Evolutionary conservation across 2,888 invertebrate species (phyloP).

Genomic region (Carterocephalus palaemon): DNA sequence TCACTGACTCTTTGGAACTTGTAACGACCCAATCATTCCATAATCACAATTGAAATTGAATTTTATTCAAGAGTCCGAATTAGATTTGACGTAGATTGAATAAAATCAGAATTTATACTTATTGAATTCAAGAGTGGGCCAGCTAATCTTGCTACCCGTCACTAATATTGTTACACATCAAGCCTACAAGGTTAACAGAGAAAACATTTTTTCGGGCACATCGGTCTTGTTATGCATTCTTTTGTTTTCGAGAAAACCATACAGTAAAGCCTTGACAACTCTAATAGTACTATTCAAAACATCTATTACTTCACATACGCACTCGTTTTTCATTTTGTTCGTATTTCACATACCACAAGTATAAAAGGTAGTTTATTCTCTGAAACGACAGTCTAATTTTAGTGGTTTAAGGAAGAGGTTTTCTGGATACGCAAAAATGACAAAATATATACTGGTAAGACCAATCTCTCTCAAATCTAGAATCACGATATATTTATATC

Average conservation of each 20-base stretch:
- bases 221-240: constrained; percentile 59
- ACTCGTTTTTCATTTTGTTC: constrained; percentile 45
- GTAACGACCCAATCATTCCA: too few species aligned
- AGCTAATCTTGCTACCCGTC: neutral
- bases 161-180: neutral
- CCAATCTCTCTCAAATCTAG: too few species aligned
- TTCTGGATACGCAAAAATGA: constrained; percentile 2
- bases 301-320: constrained; percentile 50
- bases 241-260: constrained; percentile 60
- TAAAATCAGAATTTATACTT: too few species aligned
- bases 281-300: constrained; percentile 41
- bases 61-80: too few species aligned
- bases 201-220: constrained; percentile 14
- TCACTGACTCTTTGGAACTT: too few species aligned
- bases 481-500: too few species aligned
- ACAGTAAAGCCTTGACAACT: constrained; percentile 57
- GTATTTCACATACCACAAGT: constrained; percentile 49
- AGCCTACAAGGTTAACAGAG: constrained; percentile 12
- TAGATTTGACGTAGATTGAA: too few species aligned
- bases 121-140: too few species aligned
- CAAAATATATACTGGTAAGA: constrained; percentile 29
- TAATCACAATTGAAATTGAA: too few species aligned
- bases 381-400: constrained; percentile 1
- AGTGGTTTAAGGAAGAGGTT: neutral
- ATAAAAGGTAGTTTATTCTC: constrained; percentile 54